A percentile compares a stretch with the other conserved stretches of the same genome.
phyloP scores from a whole-genome alignment of 2,113 vertebrate species.

The Sinocyclocheilus maitianheensis region DNA sequence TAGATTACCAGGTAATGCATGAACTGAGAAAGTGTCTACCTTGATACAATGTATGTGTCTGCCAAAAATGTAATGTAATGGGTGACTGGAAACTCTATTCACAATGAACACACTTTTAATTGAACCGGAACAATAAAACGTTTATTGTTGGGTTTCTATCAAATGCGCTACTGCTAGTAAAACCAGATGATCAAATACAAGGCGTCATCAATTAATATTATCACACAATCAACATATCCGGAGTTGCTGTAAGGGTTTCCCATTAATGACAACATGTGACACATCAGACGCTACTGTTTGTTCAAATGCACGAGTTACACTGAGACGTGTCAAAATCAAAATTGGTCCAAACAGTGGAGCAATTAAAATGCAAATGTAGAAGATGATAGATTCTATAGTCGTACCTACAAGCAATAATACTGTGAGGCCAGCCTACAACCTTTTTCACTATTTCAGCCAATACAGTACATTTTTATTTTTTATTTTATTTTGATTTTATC shows the following conservation, averaged over 20 bases:
- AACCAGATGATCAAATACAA: slow-evolving; percentile 37
- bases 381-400: slow-evolving; percentile 68
- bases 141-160: slow-evolving; percentile 31
- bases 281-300: slow-evolving; percentile 49
- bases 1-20: neutral
- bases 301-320: slow-evolving; percentile 78
- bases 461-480: neutral
- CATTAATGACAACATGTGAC: slow-evolving; percentile 54
- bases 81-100: neutral
- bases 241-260: slow-evolving; percentile 32
- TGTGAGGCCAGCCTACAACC: neutral
- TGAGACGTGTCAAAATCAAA: slow-evolving; percentile 73
- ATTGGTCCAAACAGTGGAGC: slow-evolving; percentile 79
- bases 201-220: slow-evolving; percentile 47
- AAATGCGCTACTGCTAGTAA: neutral
- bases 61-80: neutral
- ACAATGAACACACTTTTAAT: neutral
- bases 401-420: slow-evolving; percentile 64
- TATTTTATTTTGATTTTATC: too few relatives aligned
- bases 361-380: slow-evolving; percentile 81
- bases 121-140: neutral
- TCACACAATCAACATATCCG: slow-evolving; percentile 37
- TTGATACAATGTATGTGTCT: neutral
- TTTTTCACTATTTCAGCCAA: neutral
- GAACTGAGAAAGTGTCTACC: neutral